These are phyloP conservation scores for Volucella bombylans DNA, from an alignment of 2,888 invertebrate genomes.

Conservation along the genomic window DNA sequence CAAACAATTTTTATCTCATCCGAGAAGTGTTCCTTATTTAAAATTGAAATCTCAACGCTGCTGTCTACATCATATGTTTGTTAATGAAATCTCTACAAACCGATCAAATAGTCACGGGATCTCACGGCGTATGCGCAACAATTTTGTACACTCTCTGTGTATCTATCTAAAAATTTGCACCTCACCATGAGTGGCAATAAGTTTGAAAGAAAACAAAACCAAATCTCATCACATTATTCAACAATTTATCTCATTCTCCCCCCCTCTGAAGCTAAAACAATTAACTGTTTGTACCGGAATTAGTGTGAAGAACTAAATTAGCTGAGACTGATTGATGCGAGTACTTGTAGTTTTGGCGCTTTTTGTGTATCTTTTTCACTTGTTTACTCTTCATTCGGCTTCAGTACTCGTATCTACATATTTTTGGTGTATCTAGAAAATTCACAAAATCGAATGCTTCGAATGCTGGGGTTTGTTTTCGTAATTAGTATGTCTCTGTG, in stretches of 20 bases:
- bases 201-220: conserved; percentile 9
- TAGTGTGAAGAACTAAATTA: conserved; percentile 20
- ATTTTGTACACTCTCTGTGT: conserved; percentile 1
- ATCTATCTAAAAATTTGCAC: conserved; percentile 27
- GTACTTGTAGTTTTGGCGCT: background rate
- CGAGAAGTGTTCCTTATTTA: background rate
- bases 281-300: conserved; percentile 18
- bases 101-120: conserved; percentile 29
- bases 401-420: too few species aligned
- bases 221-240: conserved; percentile 33
- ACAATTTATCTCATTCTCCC: background rate
- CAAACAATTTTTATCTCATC: conserved; percentile 30
- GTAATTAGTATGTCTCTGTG: background rate
- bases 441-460: background rate
- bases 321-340: background rate
- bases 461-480: conserved; percentile 1
- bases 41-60: conserved; percentile 1
- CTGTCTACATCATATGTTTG: conserved; percentile 6
- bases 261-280: background rate
- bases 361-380: conserved; percentile 3
- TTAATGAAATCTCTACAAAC: conserved; percentile 1
- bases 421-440: background rate
- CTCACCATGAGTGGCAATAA: conserved; percentile 15
- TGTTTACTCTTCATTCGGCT: background rate
- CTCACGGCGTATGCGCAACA: conserved; percentile 34